Evolutionary conservation across 2,113 vertebrate genomes (phyloP), one percentile per base, ranked within the genome.

Genomic region (Eolophus roseicapilla): DNA sequence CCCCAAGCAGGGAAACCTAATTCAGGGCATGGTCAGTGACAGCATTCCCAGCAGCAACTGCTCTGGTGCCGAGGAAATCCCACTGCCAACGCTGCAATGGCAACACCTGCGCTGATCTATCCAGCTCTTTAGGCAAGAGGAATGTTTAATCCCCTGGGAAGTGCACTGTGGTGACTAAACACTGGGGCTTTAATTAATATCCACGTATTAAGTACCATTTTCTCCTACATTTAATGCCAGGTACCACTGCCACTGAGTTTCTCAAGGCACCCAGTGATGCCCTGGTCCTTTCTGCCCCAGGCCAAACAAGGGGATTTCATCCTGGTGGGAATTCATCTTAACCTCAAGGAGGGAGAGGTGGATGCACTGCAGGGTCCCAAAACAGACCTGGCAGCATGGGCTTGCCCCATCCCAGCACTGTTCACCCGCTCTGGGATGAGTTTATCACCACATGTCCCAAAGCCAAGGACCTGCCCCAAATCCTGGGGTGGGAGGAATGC

Each of bases 21-120:
- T 7, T 8, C 9, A 1, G 39, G 59, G 27, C 46, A 11, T 0
- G 0, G 23, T 6, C 3, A 6, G 41, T 8, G 62, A 20, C 37
- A 3, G 67, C 11, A 12, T 1, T 35, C 27, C 62, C 25, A 5
- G 70, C 69, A 65, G 53, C 18, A 17, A 7, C 43, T 13, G 70
- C 64, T 60, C 62, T 4, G 0, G 4, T 7, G 57, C 68, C 0
- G 0, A 77, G 69, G 43, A 60, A 60, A 59, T 28, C 18, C 62
- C 2, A 0, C 19, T 59, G 47, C 85, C 2, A 1, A 31, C 1
- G 0, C 60, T 4, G 24, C 73, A 12, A 15, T 2, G 17, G 60
- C 83, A 83, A 50, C 11, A 46, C 4, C 74, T 4, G 3, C 17
- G 0, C 0, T 14, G 21, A 65, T 37, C 44, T n/a, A 65, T 35